Evolutionary conservation across 1,140 invertebrate species (phyloP).

Genomic region (Leptinotarsa defecta): DNA sequence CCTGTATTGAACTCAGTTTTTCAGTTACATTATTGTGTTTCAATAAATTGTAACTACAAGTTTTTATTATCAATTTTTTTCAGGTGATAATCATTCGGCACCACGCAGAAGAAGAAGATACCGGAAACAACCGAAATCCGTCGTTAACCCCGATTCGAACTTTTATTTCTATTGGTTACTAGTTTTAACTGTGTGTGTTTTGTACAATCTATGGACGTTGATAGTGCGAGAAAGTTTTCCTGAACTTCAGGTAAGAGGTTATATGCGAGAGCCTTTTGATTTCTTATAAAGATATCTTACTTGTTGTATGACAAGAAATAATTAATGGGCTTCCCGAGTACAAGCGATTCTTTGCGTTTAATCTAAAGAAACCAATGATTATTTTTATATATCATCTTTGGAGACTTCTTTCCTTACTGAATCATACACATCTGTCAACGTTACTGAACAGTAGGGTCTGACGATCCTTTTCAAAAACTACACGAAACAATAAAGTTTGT

Average conservation of each 20-base stretch:
- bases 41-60: too few species aligned
- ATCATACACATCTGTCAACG: too few species aligned
- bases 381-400: too few species aligned
- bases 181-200: slow-evolving; percentile 82
- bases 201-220: slow-evolving; percentile 95
- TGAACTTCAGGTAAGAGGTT: slow-evolving; percentile 73
- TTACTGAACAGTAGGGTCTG: too few species aligned
- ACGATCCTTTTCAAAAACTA: too few species aligned
- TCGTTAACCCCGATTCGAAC: slow-evolving; percentile 93
- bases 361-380: neutral
- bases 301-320: too few species aligned
- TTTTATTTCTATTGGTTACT: slow-evolving; percentile 96
- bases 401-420: too few species aligned
- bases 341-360: neutral
- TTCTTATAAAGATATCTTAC: too few species aligned
- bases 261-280: too few species aligned
- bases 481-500: too few species aligned
- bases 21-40: too few species aligned
- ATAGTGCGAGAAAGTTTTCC: slow-evolving; percentile 94
- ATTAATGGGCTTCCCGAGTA: neutral
- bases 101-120: slow-evolving; percentile 67
- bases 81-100: slow-evolving; percentile 62
- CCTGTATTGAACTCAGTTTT: too few species aligned
- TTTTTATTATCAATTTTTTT: neutral
- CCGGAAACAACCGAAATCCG: slow-evolving; percentile 74